A percentile compares a stretch with the other conserved stretches of the same genome.
These are phyloP conservation scores for Protobothrops flavoviridis DNA, from an alignment of 2,113 vertebrate species.

Conservation along the genomic window DNA sequence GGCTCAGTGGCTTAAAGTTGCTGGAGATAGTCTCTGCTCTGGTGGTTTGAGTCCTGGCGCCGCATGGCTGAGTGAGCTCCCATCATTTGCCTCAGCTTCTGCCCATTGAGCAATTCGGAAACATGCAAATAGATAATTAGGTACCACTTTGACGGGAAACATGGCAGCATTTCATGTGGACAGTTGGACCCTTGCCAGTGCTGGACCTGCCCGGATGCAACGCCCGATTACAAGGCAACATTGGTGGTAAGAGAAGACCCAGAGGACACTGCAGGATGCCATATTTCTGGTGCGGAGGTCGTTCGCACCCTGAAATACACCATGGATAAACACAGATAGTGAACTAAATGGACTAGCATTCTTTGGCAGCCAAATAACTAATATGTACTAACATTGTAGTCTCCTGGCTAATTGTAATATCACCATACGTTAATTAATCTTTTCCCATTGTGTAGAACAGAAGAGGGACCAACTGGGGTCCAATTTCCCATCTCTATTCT, in stretches of 20 bases:
- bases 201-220: background rate
- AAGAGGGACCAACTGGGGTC: background rate
- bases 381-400: background rate
- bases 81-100: no score
- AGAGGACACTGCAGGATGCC: background rate
- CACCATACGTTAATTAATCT: background rate
- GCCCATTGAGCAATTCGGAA: no score
- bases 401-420: background rate
- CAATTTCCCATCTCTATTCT: background rate
- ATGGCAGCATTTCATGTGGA: background rate
- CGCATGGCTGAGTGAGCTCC: no score
- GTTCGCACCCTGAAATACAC: background rate
- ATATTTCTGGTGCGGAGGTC: background rate
- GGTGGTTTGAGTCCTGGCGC: no score
- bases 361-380: background rate
- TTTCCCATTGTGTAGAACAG: background rate
- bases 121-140: no score
- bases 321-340: background rate
- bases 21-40: no score
- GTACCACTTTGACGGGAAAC: no score
- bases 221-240: background rate
- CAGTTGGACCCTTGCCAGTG: background rate
- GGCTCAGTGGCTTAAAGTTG: no score
- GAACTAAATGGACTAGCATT: background rate
- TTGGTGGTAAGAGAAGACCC: background rate